Evolutionary conservation across 2,797 vertebrate species (phyloP).

Genomic region (Halcyon chelicuti): DNA sequence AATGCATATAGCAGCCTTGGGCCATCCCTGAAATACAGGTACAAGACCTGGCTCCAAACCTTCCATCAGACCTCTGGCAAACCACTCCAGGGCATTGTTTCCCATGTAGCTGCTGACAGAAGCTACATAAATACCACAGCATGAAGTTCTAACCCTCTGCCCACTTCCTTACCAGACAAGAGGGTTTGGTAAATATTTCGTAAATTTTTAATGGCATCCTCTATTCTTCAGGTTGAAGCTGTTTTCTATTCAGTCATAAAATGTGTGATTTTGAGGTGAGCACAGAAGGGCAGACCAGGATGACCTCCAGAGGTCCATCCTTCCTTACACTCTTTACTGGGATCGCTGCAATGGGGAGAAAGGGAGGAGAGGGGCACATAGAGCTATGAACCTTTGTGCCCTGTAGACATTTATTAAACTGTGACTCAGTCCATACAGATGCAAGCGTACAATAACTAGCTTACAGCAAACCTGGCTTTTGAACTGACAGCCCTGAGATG

Average conservation of each 20-base stretch:
- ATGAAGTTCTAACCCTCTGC: background rate
- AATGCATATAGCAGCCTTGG: background rate
- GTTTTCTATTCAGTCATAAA: background rate
- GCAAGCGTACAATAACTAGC: background rate
- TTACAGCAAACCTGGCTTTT: background rate
- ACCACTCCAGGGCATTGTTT: background rate
- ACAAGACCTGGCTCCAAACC: background rate
- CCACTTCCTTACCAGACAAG: background rate
- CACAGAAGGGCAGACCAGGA: background rate
- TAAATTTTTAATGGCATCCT: background rate
- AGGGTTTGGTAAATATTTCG: background rate
- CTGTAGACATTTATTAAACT: background rate
- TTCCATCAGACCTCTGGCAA: background rate
- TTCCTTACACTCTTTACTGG: background rate
- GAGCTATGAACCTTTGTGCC: background rate
- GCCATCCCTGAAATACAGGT: background rate
- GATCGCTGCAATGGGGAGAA: background rate
- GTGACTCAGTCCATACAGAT: background rate
- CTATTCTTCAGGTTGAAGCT: background rate
- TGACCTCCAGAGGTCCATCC: background rate
- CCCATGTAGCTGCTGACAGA: background rate
- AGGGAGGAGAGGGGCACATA: background rate
- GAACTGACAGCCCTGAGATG: background rate
- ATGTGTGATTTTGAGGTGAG: background rate
- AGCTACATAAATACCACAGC: background rate